phyloP scores from a whole-genome alignment of 2,797 vertebrate species.

The Pogoniulus pusillus region DNA sequence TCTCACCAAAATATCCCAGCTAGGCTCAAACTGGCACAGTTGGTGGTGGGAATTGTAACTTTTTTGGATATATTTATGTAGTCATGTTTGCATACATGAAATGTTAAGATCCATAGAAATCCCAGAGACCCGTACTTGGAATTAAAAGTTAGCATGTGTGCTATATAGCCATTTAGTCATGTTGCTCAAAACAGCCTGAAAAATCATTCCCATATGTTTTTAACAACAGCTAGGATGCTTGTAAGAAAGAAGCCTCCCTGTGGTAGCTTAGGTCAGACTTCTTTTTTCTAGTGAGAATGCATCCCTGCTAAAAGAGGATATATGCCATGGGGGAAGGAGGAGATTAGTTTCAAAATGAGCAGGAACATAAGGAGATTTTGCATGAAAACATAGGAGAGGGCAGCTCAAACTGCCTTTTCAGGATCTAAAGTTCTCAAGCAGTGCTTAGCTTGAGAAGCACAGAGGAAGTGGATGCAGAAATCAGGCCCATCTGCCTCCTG shows the following conservation, averaged over 20 bases:
- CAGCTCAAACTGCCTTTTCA: not conserved
- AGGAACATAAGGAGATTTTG: not conserved
- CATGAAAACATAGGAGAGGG: not conserved
- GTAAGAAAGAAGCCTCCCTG: not conserved
- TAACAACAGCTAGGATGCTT: not conserved
- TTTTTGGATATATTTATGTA: not conserved
- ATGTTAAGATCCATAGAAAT: not conserved
- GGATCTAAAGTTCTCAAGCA: not conserved
- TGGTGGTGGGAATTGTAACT: not conserved
- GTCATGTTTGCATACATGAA: not conserved
- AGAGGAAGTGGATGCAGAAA: not conserved
- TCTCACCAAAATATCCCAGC: too few species aligned
- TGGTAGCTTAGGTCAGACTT: not conserved
- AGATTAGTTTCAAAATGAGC: not conserved
- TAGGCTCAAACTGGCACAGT: too few species aligned
- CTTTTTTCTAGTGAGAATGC: not conserved
- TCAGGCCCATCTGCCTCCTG: not conserved
- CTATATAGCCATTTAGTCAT: not conserved
- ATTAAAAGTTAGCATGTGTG: not conserved
- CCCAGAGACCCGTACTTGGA: not conserved
- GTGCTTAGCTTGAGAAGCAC: not conserved
- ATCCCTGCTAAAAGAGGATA: not conserved
- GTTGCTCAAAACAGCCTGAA: not conserved
- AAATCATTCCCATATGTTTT: not conserved
- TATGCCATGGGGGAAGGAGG: not conserved